A percentile compares a stretch with the other conserved stretches of the same genome.
Evolutionary conservation across 1,140 invertebrate genomes (phyloP).

Genomic region (Leguminivora glycinivorella): DNA sequence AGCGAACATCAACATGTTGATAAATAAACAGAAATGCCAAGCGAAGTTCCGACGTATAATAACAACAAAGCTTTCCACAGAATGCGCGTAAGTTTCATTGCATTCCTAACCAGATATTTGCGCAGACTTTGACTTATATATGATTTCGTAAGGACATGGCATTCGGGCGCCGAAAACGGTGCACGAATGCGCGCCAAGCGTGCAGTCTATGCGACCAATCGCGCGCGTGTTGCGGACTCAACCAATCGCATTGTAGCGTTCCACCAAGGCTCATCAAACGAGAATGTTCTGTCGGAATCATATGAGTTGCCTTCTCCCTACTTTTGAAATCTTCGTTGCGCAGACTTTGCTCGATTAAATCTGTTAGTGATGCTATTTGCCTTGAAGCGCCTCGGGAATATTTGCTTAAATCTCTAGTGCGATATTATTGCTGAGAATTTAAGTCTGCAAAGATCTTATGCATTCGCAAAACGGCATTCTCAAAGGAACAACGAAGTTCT

Average conservation of each 20-base stretch:
- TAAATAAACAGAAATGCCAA: not conserved
- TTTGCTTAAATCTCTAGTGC: not conserved
- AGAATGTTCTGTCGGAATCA: too few relatives aligned
- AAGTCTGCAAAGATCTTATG: not conserved
- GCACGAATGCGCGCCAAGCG: too few relatives aligned
- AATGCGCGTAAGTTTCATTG: constrained; percentile 9
- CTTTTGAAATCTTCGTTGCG: too few relatives aligned
- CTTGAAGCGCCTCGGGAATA: not conserved
- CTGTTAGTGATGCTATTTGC: constrained; percentile 13
- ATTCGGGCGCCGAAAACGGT: too few relatives aligned
- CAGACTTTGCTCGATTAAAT: constrained; percentile 12
- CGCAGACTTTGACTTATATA: too few relatives aligned
- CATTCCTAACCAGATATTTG: constrained; percentile 12
- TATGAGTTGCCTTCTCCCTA: too few relatives aligned
- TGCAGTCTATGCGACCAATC: too few relatives aligned
- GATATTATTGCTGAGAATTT: constrained; percentile 2
- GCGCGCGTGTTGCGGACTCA: too few relatives aligned
- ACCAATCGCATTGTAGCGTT: too few relatives aligned
- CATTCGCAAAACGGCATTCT: not conserved
- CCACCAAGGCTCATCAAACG: too few relatives aligned
- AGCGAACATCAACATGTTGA: not conserved
- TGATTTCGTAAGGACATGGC: too few relatives aligned
- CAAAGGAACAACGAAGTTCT: not conserved
- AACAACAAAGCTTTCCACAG: constrained; percentile 6
- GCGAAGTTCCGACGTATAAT: not conserved